Evolutionary conservation across 2,797 vertebrate genomes (phyloP).

Genomic region (Merluccius polli): DNA sequence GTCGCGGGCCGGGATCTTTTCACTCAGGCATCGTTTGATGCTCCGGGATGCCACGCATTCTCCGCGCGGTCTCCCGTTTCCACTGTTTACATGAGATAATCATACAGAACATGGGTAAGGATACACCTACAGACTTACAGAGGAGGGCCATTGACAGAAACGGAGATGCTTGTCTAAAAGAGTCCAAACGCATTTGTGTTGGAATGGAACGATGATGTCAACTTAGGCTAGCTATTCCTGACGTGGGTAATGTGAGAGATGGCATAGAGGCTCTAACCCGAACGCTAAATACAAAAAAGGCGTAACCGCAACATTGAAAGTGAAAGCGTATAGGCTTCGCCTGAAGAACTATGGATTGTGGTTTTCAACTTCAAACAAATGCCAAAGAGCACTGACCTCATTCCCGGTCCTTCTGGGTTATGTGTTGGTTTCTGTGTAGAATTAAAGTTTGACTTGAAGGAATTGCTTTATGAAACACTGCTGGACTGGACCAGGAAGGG

Average conservation of each 20-base stretch:
- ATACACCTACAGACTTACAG: constrained; percentile 55
- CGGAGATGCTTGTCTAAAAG: constrained; percentile 37
- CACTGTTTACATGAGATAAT: constrained; percentile 69
- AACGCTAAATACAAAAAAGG: background rate
- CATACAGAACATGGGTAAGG: constrained; percentile 64
- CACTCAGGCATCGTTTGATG: constrained; percentile 49
- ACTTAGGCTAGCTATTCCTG: constrained; percentile 21
- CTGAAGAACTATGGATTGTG: constrained; percentile 24
- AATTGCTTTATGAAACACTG: constrained; percentile 58
- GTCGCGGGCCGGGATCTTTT: constrained; percentile 60
- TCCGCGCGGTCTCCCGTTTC: constrained; percentile 53
- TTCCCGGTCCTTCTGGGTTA: constrained; percentile 33
- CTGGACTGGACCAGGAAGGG: constrained; percentile 45
- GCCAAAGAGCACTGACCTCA: constrained; percentile 37
- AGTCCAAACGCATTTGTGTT: constrained; percentile 57
- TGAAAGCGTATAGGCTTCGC: background rate
- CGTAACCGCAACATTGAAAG: background rate
- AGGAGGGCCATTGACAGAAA: constrained; percentile 39
- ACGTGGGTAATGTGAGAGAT: constrained; percentile 22
- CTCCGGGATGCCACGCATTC: constrained; percentile 40
- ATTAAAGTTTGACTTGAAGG: constrained; percentile 20
- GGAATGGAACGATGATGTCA: constrained; percentile 53
- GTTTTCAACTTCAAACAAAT: constrained; percentile 38
- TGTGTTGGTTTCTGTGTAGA: constrained; percentile 33
- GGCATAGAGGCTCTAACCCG: constrained; percentile 9